Evolutionary conservation across 2,797 vertebrate species (phyloP).

Genomic region (Phyllotis vaccarum): DNA sequence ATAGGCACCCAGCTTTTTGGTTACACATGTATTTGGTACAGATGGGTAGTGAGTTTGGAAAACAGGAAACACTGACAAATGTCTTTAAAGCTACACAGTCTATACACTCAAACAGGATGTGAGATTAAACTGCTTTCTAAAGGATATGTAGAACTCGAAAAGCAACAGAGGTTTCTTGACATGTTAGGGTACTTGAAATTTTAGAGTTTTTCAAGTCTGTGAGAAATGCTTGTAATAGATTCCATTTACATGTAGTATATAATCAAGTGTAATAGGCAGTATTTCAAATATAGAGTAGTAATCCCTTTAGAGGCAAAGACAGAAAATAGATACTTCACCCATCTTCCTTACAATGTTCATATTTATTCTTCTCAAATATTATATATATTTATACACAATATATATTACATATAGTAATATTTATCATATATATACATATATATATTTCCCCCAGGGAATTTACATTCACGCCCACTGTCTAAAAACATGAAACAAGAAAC

Average conservation of each 20-base stretch:
- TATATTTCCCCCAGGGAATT: constrained; percentile 38
- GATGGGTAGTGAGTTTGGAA: constrained; percentile 54
- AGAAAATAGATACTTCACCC: constrained; percentile 14
- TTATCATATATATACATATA: neutral
- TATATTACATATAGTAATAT: neutral
- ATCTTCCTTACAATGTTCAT: constrained; percentile 49
- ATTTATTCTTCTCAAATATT: neutral
- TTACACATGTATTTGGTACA: constrained; percentile 44
- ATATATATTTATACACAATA: too few relatives aligned
- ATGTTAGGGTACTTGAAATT: constrained; percentile 51
- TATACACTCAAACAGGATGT: constrained; percentile 43
- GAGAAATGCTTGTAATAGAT: neutral
- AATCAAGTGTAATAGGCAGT: neutral
- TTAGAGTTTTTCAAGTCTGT: constrained; percentile 10
- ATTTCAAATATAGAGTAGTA: constrained; percentile 28
- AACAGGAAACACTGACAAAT: constrained; percentile 51
- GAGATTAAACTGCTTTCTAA: constrained; percentile 60
- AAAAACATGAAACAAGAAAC: constrained; percentile 59
- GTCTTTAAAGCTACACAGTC: constrained; percentile 61
- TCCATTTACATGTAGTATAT: neutral
- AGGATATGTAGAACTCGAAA: constrained; percentile 50
- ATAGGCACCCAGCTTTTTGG: constrained; percentile 42
- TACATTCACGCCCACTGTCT: constrained; percentile 56
- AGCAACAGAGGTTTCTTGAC: constrained; percentile 31
- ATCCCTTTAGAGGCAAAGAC: constrained; percentile 15